phyloP scores from a whole-genome alignment of 1,140 invertebrate genomes.

The Drosophila takahashii region DNA sequence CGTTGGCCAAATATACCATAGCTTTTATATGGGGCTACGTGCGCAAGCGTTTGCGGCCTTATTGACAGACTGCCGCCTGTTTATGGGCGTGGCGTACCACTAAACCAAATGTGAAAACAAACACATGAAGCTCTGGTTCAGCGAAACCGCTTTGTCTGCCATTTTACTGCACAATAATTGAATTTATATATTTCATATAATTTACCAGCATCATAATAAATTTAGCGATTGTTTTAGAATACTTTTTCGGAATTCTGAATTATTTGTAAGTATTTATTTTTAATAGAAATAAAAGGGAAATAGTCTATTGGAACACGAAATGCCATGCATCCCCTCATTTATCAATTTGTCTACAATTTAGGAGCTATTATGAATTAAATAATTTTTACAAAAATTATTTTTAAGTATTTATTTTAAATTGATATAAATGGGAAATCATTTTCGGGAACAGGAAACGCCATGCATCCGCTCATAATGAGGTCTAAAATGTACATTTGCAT shows the following conservation, averaged over 20 bases:
- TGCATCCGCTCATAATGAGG: conserved; percentile 13
- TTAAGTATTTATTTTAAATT: too few relatives aligned
- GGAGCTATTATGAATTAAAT: too few relatives aligned
- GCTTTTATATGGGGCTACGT: conserved; percentile 41
- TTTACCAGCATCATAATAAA: too few relatives aligned
- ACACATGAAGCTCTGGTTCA: background rate
- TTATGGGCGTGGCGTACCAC: conserved; percentile 34
- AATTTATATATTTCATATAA: background rate
- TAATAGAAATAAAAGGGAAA: too few relatives aligned
- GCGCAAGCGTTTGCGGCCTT: conserved; percentile 55
- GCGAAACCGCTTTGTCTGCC: background rate
- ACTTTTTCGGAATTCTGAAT: too few relatives aligned
- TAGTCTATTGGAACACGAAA: too few relatives aligned
- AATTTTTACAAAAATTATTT: too few relatives aligned
- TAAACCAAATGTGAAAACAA: conserved; percentile 20
- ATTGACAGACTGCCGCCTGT: conserved; percentile 59
- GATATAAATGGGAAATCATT: background rate
- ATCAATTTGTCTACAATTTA: too few relatives aligned
- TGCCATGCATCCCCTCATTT: too few relatives aligned
- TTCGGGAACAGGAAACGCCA: background rate
- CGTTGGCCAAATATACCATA: conserved; percentile 17
- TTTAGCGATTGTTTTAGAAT: too few relatives aligned
- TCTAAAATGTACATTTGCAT: conserved; percentile 13
- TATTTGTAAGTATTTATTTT: too few relatives aligned
- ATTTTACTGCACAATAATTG: background rate